phyloP scores from a whole-genome alignment of 2,797 vertebrate genomes.

The Hypotaenidia okinawae region DNA sequence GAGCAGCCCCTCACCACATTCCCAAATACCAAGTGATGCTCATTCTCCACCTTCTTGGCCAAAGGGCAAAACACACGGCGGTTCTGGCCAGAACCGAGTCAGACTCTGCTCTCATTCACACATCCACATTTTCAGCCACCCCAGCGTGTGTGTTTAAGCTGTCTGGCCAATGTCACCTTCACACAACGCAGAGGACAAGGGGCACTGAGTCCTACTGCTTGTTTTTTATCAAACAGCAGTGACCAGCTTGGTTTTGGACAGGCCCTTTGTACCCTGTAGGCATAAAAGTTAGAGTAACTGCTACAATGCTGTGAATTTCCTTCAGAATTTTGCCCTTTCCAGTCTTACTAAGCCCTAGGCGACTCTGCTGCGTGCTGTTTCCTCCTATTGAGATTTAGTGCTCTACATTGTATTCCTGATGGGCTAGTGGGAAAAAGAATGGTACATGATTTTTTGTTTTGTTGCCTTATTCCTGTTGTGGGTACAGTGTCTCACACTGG shows the following conservation, averaged over 20 bases:
- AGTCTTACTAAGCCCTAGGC: background rate
- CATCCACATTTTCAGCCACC: background rate
- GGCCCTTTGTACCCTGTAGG: background rate
- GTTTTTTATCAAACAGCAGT: background rate
- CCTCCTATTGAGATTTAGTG: too few relatives aligned
- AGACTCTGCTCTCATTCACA: background rate
- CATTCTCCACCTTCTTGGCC: background rate
- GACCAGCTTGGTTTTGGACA: background rate
- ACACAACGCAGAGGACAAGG: background rate
- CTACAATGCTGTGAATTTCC: background rate
- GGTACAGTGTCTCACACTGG: rapidly evolving
- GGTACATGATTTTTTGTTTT: background rate
- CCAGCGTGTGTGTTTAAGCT: rapidly evolving
- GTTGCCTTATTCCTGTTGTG: background rate
- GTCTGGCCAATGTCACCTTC: background rate
- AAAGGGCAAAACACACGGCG: background rate
- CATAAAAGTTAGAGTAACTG: background rate
- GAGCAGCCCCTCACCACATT: background rate
- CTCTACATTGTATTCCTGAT: background rate
- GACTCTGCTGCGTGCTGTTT: background rate
- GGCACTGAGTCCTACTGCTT: background rate
- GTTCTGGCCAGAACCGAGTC: rapidly evolving
- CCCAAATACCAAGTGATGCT: background rate
- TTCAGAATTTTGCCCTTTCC: background rate
- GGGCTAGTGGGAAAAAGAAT: background rate